Conservation (phyloP, 2,888 invertebrate species). For the Lordiphosa andalusiaca region DNA sequence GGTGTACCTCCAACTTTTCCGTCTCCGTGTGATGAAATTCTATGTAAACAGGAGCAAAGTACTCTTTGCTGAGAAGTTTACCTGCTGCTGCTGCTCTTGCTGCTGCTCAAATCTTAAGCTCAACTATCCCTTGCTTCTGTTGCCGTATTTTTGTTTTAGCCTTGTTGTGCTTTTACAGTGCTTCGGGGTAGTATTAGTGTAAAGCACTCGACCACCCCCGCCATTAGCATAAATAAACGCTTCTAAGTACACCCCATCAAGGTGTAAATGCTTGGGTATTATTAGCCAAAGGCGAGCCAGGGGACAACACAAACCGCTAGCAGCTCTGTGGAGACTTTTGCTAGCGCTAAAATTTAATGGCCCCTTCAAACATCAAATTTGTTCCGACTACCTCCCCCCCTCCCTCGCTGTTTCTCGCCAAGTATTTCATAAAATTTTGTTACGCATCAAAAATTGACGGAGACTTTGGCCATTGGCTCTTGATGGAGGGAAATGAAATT, state of each 20-base stretch:
- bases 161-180: conserved; percentile 63
- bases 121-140: conserved; percentile 34
- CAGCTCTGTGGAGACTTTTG: conserved; percentile 52
- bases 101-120: conserved; percentile 49
- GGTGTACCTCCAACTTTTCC: conserved; percentile 43
- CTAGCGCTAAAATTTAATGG: conserved; percentile 74
- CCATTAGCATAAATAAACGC: conserved; percentile 77
- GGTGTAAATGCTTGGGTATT: conserved; percentile 76
- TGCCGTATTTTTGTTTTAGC: conserved; percentile 14
- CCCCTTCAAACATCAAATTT: conserved; percentile 69
- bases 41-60: conserved; percentile 14
- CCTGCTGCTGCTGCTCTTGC: too few relatives aligned
- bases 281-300: conserved; percentile 53
- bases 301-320: conserved; percentile 41
- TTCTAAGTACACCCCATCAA: conserved; percentile 73
- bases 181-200: conserved; percentile 77
- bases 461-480: conserved; percentile 19
- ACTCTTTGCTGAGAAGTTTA: conserved; percentile 42
- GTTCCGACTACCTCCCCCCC: conserved; percentile 50
- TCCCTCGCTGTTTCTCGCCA: background rate
- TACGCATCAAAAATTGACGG: conserved; percentile 50
- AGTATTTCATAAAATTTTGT: conserved; percentile 71
- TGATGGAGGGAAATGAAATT: conserved; percentile 55
- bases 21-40: conserved; percentile 61
- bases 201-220: conserved; percentile 50